Evolutionary conservation across 2,888 invertebrate genomes (phyloP).

Genomic region (Stomorhina lunata): DNA sequence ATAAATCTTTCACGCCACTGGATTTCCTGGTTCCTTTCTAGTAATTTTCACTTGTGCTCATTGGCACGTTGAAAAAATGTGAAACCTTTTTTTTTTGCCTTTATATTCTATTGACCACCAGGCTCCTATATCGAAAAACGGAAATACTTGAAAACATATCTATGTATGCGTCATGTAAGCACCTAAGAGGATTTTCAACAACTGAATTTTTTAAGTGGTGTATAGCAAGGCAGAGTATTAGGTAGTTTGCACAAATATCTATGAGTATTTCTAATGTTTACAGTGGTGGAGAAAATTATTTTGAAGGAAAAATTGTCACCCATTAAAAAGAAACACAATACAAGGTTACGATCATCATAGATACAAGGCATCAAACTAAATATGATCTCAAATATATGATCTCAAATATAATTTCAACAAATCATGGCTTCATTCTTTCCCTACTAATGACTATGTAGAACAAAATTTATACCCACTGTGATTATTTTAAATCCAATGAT

Average conservation of each 20-base stretch:
- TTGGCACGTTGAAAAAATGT: too few relatives aligned
- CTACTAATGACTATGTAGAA: too few relatives aligned
- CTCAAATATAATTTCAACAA: too few relatives aligned
- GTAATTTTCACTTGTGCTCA: not conserved
- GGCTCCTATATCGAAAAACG: too few relatives aligned
- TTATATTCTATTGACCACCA: not conserved
- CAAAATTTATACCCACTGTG: too few relatives aligned
- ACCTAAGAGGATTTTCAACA: slow-evolving; percentile 43
- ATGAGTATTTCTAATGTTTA: not conserved
- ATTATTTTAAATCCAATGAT: too few relatives aligned
- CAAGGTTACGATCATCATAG: too few relatives aligned
- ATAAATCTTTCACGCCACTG: not conserved
- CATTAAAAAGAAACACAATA: too few relatives aligned
- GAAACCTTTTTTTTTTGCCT: not conserved
- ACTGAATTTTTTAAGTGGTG: not conserved
- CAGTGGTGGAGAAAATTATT: not conserved
- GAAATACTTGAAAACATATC: not conserved
- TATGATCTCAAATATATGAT: too few relatives aligned
- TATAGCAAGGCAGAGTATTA: not conserved
- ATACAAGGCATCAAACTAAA: too few relatives aligned
- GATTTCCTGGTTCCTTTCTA: not conserved
- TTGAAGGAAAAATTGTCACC: too few relatives aligned
- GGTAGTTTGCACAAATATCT: not conserved
- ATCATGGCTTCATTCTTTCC: too few relatives aligned
- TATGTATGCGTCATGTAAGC: not conserved